Percentiles rank a stretch among this genome's conserved stretches.
These are phyloP conservation scores for Mylabris phalerata DNA, from an alignment of 1,140 invertebrate species.

Conservation along the genomic window DNA sequence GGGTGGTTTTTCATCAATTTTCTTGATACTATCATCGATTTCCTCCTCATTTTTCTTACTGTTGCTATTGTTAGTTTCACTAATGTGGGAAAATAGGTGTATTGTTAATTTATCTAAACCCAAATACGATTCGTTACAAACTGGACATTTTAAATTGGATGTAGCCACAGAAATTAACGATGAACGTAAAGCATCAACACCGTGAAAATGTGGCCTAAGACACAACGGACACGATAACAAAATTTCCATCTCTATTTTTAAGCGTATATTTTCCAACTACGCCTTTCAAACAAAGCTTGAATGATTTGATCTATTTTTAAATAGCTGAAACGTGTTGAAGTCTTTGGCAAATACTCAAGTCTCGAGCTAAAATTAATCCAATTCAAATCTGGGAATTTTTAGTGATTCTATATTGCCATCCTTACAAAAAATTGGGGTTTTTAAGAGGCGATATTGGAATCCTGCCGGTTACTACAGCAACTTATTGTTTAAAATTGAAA, in stretches of 20 bases:
- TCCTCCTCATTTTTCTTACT: constrained; percentile 33
- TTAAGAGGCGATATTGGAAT: too few relatives aligned
- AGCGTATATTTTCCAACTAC: background rate
- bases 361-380: too few relatives aligned
- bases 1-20: constrained; percentile 5
- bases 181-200: constrained; percentile 59
- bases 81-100: constrained; percentile 67
- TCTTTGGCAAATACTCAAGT: too few relatives aligned
- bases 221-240: constrained; percentile 68
- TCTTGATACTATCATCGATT: constrained; percentile 23
- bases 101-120: constrained; percentile 81
- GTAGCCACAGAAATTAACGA: constrained; percentile 68
- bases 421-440: too few relatives aligned
- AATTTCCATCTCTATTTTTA: constrained; percentile 49
- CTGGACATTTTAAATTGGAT: constrained; percentile 63
- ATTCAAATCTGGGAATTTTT: too few relatives aligned
- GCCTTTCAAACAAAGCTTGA: too few relatives aligned
- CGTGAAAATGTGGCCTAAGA: constrained; percentile 61
- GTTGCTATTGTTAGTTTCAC: constrained; percentile 3
- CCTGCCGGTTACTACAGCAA: background rate
- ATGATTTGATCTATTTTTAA: too few relatives aligned
- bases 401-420: too few relatives aligned
- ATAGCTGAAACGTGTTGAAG: too few relatives aligned
- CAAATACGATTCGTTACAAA: constrained; percentile 64
- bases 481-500: background rate